A percentile compares a stretch with the other conserved stretches of the same genome.
Evolutionary conservation across 2,797 vertebrate genomes (phyloP).

Genomic region (Lacerta agilis): DNA sequence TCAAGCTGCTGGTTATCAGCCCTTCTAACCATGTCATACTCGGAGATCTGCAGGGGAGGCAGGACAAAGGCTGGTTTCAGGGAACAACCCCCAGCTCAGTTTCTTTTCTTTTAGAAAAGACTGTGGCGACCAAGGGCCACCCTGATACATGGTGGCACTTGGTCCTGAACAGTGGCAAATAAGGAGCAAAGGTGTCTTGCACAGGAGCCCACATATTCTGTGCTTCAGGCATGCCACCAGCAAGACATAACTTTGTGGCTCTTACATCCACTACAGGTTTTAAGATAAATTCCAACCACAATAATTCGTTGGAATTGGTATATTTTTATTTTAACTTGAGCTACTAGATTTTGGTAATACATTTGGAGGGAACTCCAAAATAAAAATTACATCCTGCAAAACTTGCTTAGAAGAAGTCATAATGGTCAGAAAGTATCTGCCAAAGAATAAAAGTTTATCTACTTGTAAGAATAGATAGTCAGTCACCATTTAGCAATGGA

Average conservation of each 20-base stretch:
- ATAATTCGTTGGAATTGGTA: not conserved
- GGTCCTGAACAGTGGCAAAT: no score
- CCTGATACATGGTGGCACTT: not conserved
- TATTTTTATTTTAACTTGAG: not conserved
- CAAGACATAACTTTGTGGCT: not conserved
- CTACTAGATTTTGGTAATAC: not conserved
- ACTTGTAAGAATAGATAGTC: not conserved
- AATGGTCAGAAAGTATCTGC: not conserved
- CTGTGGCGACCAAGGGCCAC: not conserved
- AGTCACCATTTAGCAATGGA: not conserved
- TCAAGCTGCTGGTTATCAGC: not conserved
- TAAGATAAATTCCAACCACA: not conserved
- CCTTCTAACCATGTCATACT: not conserved
- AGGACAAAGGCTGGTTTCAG: no score
- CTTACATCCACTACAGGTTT: not conserved
- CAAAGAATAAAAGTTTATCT: not conserved
- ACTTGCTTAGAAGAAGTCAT: not conserved
- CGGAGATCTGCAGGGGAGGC: not conserved
- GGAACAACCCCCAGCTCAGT: not conserved
- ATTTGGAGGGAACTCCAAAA: constrained; percentile 9
- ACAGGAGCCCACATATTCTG: not conserved
- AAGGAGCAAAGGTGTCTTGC: not conserved
- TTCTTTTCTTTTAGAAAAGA: not conserved
- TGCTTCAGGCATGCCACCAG: not conserved
- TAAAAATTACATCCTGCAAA: constrained; percentile 12